Conservation (phyloP, 92 coral and sea anemone genomes). For the Epizoanthus rinbou region DNA sequence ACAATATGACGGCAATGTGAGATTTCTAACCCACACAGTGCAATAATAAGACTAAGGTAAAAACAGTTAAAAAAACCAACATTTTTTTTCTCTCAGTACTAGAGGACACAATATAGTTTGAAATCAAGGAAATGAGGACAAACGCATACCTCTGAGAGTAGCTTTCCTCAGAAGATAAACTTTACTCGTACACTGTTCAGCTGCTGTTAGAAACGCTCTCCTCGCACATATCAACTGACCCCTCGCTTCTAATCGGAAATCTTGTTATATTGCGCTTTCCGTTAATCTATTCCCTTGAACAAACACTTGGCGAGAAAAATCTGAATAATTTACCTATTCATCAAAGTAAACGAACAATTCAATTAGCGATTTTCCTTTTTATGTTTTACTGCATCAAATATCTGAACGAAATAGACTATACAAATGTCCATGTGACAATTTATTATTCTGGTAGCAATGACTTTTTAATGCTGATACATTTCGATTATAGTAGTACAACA, state of each 20-base stretch:
- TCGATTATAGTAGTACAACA: not conserved
- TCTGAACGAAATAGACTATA: too few relatives aligned
- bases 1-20: too few relatives aligned
- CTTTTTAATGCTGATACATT: not conserved
- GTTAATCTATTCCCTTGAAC: conserved; percentile 1
- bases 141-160: too few relatives aligned
- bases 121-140: too few relatives aligned
- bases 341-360: conserved; percentile 30
- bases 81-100: too few relatives aligned
- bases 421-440: not conserved
- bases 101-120: too few relatives aligned
- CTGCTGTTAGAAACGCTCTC: not conserved
- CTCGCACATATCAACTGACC: not conserved
- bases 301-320: conserved; percentile 8
- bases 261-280: not conserved
- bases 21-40: too few relatives aligned
- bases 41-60: too few relatives aligned
- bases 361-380: conserved; percentile 10
- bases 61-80: too few relatives aligned
- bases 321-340: conserved; percentile 29
- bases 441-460: not conserved
- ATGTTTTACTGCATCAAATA: not conserved
- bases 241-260: not conserved
- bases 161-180: too few relatives aligned
- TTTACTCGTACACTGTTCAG: too few relatives aligned